phyloP scores from a whole-genome alignment of 2,888 invertebrate species.

The Barypeithes pellucidus region DNA sequence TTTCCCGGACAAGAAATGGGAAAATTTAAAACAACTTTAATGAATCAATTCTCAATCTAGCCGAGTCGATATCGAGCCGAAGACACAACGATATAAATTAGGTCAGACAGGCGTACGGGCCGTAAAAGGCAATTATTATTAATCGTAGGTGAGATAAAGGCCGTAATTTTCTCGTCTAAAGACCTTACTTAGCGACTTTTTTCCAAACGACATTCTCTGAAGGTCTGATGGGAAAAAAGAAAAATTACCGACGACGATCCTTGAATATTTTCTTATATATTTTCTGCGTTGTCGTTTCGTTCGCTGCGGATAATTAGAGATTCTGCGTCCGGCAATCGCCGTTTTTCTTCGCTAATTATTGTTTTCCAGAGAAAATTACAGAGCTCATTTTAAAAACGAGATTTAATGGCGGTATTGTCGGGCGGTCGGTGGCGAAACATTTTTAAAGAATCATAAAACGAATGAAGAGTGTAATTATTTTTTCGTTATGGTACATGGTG shows the following conservation, averaged over 20 bases:
- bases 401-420: neutral
- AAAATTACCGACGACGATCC: conserved; percentile 19
- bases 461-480: conserved; percentile 3
- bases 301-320: conserved; percentile 21
- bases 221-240: conserved; percentile 34
- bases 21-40: no score
- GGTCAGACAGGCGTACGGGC: conserved; percentile 44
- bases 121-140: conserved; percentile 43
- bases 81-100: conserved; percentile 43
- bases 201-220: conserved; percentile 38
- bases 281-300: conserved; percentile 4
- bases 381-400: conserved; percentile 21
- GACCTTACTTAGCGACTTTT: conserved; percentile 42
- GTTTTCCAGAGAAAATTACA: conserved; percentile 27
- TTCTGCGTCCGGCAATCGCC: conserved; percentile 1
- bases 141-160: conserved; percentile 48
- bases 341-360: conserved; percentile 25
- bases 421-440: conserved; percentile 8
- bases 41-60: conserved; percentile 26
- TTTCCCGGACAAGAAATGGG: no score
- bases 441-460: conserved; percentile 3
- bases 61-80: conserved; percentile 9
- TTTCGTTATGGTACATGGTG: neutral
- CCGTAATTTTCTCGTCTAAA: conserved; percentile 46
- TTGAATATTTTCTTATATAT: conserved; percentile 21